These are phyloP conservation scores for Dipodomys ordii DNA, from an alignment of 2,113 vertebrate genomes.

Conservation along the genomic window DNA sequence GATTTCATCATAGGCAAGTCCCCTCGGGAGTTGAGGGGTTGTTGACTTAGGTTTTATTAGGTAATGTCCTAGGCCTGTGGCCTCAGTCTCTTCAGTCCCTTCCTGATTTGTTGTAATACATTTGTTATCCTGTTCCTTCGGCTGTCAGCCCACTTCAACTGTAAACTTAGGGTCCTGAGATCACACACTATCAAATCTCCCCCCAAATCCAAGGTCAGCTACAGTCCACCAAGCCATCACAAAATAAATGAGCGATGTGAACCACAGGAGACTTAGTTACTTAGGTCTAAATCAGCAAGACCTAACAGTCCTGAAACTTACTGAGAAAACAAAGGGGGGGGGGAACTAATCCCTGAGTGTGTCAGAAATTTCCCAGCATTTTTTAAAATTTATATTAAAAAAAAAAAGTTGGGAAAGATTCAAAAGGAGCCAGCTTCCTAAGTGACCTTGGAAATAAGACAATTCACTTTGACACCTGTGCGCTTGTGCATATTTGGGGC, in stretches of 20 bases:
- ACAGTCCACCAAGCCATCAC: neutral
- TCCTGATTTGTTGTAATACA: neutral
- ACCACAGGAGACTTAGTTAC: neutral
- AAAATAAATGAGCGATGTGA: neutral
- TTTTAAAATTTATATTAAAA: neutral
- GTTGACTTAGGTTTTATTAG: neutral
- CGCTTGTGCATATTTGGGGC: neutral
- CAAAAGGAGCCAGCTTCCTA: neutral
- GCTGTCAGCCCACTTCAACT: neutral
- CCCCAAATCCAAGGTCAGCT: neutral
- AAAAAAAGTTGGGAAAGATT: neutral
- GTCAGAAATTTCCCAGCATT: conserved; percentile 19
- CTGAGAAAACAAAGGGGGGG: neutral
- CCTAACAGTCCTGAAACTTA: neutral
- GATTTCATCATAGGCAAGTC: neutral
- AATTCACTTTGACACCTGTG: neutral
- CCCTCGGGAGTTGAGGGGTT: neutral
- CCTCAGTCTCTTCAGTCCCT: neutral
- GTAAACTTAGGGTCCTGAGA: neutral
- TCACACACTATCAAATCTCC: neutral
- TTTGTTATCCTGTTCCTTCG: neutral
- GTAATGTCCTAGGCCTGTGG: neutral
- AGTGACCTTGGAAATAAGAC: neutral
- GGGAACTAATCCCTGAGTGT: neutral
- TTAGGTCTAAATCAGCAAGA: neutral